Conservation (phyloP, 2,113 vertebrate species). For the Benitochromis conjunctus region DNA sequence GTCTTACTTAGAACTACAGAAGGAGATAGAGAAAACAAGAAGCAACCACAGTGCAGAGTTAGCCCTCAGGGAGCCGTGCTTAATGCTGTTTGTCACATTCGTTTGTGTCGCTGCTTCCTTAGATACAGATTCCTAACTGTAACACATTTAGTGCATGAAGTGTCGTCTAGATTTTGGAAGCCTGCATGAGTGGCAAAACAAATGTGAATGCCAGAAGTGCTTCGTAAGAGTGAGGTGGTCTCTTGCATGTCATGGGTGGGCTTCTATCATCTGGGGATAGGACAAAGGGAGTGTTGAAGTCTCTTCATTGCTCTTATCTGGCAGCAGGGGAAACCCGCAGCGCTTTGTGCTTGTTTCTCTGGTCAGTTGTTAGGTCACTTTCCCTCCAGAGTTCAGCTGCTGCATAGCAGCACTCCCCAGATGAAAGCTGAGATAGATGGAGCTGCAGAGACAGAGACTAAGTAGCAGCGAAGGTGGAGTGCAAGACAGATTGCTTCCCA, state of each 20-base stretch:
- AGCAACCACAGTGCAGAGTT: not conserved
- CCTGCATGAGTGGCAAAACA: too few relatives aligned
- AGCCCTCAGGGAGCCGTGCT: conserved; percentile 16
- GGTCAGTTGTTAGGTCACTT: not conserved
- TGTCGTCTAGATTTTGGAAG: not conserved
- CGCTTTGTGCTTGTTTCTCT: not conserved
- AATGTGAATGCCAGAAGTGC: not conserved
- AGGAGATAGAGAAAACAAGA: conserved; percentile 41
- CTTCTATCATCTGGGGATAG: not conserved
- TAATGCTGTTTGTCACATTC: conserved; percentile 32
- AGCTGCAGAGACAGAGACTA: not conserved
- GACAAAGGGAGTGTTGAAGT: not conserved
- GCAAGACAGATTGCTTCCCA: not conserved
- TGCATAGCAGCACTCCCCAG: conserved; percentile 6
- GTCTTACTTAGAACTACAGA: not conserved
- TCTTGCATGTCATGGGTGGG: not conserved
- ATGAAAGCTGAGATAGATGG: conserved; percentile 16
- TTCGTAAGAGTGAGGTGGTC: not conserved
- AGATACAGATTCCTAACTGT: not conserved
- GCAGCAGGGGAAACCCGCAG: not conserved
- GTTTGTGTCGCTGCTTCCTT: conserved; percentile 1
- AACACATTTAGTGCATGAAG: not conserved
- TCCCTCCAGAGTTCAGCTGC: conserved; percentile 6
- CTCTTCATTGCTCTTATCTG: not conserved
- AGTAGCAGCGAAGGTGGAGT: not conserved